A percentile compares a stretch with the other conserved stretches of the same genome.
phyloP scores from a whole-genome alignment of 2,888 invertebrate genomes.

The Dryobota labecula region DNA sequence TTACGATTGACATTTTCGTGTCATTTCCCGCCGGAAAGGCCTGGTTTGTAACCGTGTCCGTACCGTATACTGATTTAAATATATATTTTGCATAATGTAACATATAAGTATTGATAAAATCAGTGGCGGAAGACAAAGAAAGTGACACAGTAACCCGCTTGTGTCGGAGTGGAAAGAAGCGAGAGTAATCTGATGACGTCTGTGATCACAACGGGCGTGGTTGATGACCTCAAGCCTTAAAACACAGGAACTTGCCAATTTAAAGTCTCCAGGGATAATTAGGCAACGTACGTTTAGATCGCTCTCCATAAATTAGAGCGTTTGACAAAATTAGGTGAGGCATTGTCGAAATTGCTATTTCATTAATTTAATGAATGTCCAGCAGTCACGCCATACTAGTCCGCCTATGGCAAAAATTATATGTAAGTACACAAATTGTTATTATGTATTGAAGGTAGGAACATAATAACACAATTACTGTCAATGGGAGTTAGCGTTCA shows the following conservation, averaged over 20 bases:
- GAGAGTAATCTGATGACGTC: conserved; percentile 81
- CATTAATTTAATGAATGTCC: conserved; percentile 79
- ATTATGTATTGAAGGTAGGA: conserved; percentile 57
- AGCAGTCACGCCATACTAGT: conserved; percentile 74
- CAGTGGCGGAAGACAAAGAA: conserved; percentile 79
- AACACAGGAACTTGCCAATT: conserved; percentile 50
- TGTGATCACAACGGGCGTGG: conserved; percentile 55
- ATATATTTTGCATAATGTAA: conserved; percentile 58
- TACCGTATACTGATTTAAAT: conserved; percentile 47
- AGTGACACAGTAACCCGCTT: conserved; percentile 85
- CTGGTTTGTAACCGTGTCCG: conserved; percentile 24
- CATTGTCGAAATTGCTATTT: conserved; percentile 73
- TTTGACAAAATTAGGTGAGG: conserved; percentile 70
- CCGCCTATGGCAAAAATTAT: conserved; percentile 38
- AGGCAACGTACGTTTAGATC: conserved; percentile 27
- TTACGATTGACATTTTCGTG: conserved; percentile 31
- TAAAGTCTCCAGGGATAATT: conserved; percentile 38
- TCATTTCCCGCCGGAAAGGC: conserved; percentile 34
- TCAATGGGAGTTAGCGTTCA: conserved; percentile 55
- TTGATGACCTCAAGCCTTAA: conserved; percentile 50
- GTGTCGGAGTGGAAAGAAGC: conserved; percentile 76
- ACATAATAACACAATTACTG: conserved; percentile 61
- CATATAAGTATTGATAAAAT: conserved; percentile 65
- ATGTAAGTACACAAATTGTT: conserved; percentile 50
- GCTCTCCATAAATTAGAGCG: conserved; percentile 51